Evolutionary conservation across 1,140 invertebrate species (phyloP).

Genomic region (Hypothenemus hampei): DNA sequence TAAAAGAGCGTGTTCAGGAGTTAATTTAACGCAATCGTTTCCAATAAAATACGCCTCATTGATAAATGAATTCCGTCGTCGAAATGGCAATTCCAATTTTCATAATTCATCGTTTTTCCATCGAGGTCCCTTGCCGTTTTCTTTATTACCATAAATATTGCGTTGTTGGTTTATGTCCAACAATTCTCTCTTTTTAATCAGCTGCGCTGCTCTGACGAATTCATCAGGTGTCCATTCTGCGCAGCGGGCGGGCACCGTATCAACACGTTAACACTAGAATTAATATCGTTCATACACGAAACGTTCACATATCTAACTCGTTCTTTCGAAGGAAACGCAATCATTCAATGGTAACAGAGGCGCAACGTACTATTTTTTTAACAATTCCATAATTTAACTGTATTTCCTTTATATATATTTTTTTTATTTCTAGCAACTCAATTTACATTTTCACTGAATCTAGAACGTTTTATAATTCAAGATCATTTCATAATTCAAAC

Average conservation of each 20-base stretch:
- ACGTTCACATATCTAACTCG: constrained; percentile 25
- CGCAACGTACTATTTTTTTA: not conserved
- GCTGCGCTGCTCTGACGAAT: constrained; percentile 24
- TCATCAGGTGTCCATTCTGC: constrained; percentile 28
- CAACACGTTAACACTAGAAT: constrained; percentile 29
- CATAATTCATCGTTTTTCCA: constrained; percentile 21
- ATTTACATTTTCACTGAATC: too few relatives aligned
- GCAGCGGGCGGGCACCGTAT: constrained; percentile 25
- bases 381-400: not conserved
- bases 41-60: not conserved
- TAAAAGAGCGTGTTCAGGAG: too few relatives aligned
- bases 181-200: constrained; percentile 25
- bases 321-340: constrained; percentile 2
- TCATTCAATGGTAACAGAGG: not conserved
- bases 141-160: constrained; percentile 29
- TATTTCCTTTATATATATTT: too few relatives aligned
- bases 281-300: constrained; percentile 31
- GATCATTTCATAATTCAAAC: too few relatives aligned
- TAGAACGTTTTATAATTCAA: too few relatives aligned
- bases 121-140: constrained; percentile 25
- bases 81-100: constrained; percentile 24
- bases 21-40: not conserved
- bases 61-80: constrained; percentile 9
- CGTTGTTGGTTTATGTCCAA: constrained; percentile 25
- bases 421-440: too few relatives aligned